Evolutionary conservation across 1,140 invertebrate species (phyloP), one percentile per base, ranked within the genome.

Genomic region (Bombus superbus): DNA sequence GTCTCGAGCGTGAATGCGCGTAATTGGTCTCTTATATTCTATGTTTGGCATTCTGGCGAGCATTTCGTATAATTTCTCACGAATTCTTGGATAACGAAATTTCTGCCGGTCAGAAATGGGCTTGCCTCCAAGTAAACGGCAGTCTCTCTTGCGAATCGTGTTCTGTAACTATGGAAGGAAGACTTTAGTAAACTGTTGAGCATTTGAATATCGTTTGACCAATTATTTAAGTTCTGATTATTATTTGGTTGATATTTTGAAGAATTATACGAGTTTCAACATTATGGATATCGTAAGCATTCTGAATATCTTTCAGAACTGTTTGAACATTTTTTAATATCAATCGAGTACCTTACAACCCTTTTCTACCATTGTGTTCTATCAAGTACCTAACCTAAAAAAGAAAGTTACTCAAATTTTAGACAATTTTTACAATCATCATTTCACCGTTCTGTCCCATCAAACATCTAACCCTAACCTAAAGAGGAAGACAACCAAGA

Each of bases 1-100:
- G 83, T 85, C 53, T 75, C n/a, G 53, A 42, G 15, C 76, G 66
- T 18, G 64, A 77, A 79, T 18, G 5, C 82, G 62, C 81, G 82
- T 79, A 84, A 84, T 84, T 84, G 83, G 32, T 47, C 77, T 85
- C 59, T 47, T 71, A 57, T 57, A 71, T 80, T 73, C 83, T 85
- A 80, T 85, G 53, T 80, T 85, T 72, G 83, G 77, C 9, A 22
- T 35, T n/a, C 66, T 44, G n/a, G 44, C n/a, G 53, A 71, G 40
- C 44, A 83, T 83, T 83, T 83, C 44, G 18, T 77, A 62, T 40
- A 8, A 22, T 53, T 66, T 83, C 81, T 76, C 81, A 78, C 40
- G 75, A 68, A 79, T 47, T 66, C 42, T 68, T 53, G 25, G 22
- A 59, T 42, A 44, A 62, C 40, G n/a, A 44, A 64, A 74, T 64